Conservation (phyloP, 1,140 invertebrate genomes). For the Nephotettix cincticeps region DNA sequence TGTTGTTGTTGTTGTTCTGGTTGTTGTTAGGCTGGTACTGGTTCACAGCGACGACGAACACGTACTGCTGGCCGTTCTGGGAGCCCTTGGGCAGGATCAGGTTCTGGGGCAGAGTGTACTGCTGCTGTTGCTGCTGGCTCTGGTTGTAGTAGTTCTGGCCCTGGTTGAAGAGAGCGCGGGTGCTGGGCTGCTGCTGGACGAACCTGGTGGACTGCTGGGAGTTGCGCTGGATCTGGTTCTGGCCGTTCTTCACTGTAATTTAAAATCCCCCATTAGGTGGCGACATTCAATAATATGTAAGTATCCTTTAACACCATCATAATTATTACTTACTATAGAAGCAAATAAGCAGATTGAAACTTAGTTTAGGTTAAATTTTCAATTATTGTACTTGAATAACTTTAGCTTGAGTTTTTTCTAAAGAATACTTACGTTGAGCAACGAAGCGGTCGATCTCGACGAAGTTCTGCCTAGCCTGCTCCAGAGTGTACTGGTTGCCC, state of each 20-base stretch:
- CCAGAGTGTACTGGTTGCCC: constrained; percentile 46
- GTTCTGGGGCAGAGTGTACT: constrained; percentile 53
- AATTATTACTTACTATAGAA: background rate
- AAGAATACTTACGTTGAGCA: constrained; percentile 35
- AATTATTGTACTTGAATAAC: background rate
- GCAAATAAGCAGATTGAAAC: background rate
- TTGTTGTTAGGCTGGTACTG: constrained; percentile 46
- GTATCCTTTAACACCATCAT: background rate
- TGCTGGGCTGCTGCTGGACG: background rate
- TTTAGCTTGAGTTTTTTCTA: background rate
- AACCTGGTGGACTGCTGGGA: constrained; percentile 11
- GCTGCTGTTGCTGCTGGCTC: constrained; percentile 41
- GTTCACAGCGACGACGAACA: constrained; percentile 58
- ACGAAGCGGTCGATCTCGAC: constrained; percentile 47
- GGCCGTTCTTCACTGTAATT: constrained; percentile 21
- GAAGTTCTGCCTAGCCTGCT: constrained; percentile 37
- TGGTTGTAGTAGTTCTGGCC: background rate
- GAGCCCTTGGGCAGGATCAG: constrained; percentile 60
- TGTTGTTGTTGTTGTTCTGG: constrained; percentile 43
- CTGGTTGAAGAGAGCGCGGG: constrained; percentile 59
- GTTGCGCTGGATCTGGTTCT: constrained; percentile 21
- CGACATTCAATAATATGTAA: background rate
- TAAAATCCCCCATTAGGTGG: no score
- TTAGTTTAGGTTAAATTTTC: background rate
- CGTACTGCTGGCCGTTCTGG: constrained; percentile 58